Conservation (phyloP, 2,113 vertebrate genomes). For the Mesembrinibis cayennensis region DNA sequence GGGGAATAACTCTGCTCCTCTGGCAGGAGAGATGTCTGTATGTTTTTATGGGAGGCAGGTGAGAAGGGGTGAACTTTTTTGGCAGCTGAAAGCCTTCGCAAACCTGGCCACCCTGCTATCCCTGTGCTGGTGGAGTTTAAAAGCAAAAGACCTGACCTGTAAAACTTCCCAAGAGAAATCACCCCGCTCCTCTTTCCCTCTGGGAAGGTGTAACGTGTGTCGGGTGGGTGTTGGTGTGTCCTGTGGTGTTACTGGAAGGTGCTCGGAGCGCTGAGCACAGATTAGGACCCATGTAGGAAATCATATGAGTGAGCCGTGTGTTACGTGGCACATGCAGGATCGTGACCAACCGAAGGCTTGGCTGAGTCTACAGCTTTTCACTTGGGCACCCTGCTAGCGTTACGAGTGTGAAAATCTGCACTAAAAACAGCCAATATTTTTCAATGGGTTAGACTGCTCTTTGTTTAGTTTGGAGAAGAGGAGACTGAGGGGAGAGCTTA, state of each 20-base stretch:
- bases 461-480: not conserved
- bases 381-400: not conserved
- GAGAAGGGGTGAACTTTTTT: not conserved
- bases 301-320: fast-evolving
- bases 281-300: not conserved
- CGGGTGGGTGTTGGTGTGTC: not conserved
- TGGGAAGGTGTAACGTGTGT: fast-evolving
- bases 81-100: not conserved
- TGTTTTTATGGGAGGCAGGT: not conserved
- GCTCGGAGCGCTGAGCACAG: not conserved
- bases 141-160: not conserved
- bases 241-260: not conserved
- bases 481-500: too few relatives aligned
- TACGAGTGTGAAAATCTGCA: not conserved
- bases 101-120: not conserved
- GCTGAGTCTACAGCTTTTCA: not conserved
- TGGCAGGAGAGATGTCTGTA: not conserved
- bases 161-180: not conserved
- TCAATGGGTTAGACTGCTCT: not conserved
- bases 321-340: not conserved
- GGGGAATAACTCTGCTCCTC: not conserved
- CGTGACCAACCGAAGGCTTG: not conserved
- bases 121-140: not conserved
- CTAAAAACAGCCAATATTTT: not conserved
- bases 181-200: not conserved